phyloP scores from a whole-genome alignment of 2,113 vertebrate genomes.

The Puma concolor region DNA sequence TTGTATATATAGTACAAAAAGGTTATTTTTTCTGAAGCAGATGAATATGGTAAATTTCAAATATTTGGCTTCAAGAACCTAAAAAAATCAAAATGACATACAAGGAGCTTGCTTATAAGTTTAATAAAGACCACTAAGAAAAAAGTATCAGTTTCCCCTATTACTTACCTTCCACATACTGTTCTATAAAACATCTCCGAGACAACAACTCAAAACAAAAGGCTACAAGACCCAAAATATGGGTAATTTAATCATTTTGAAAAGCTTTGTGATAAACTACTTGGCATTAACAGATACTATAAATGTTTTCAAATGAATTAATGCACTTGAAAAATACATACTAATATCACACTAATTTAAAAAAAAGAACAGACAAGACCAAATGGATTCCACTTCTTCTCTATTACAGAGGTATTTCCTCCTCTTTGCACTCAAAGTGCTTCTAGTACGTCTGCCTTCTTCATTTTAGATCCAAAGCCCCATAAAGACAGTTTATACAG shows the following conservation, averaged over 20 bases:
- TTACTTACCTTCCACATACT: not conserved
- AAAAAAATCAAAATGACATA: not conserved
- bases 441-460: not conserved
- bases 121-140: constrained; percentile 3
- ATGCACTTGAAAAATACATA: constrained; percentile 29
- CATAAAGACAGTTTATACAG: not conserved
- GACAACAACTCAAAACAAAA: constrained; percentile 45
- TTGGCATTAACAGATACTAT: not conserved
- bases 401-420: not conserved
- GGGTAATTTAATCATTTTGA: not conserved
- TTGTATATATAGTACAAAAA: not conserved
- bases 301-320: constrained; percentile 17
- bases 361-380: not conserved
- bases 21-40: not conserved
- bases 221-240: not conserved
- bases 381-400: not conserved
- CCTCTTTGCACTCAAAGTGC: not conserved
- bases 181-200: constrained; percentile 20
- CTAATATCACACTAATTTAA: not conserved
- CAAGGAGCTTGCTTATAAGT: not conserved
- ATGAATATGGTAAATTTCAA: not conserved
- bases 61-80: not conserved
- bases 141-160: not conserved
- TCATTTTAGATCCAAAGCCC: constrained; percentile 2
- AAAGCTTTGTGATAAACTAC: constrained; percentile 12